Base-by-base conservation (phyloP, 1,140 invertebrate genomes). In the Drosophila navojoa region DNA sequence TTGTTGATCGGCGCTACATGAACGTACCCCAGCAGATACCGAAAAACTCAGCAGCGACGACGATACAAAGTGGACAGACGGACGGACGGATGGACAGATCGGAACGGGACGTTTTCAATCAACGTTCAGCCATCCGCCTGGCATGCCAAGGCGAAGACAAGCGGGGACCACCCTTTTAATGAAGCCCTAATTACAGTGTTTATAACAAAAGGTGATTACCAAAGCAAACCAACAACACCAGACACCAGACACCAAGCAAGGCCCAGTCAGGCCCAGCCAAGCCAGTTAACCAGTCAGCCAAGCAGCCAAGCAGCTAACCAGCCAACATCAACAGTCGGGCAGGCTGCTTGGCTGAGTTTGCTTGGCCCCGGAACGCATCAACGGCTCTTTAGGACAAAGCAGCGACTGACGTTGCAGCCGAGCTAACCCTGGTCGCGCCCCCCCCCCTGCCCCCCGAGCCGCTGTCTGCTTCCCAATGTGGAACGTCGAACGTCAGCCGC, bases 141-240 rank as follows among this genome's bases (percentile, higher is more conserved):
- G 61, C 80, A 70, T 76, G 79, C 79, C 74, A 77, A 77, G 84
- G 84, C 84, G 84, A 89, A 87, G 84, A 87, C 84, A 87, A 89
- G 84, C 77, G 66, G 59, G 84, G 84, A 87, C 84, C 84, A 87
- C 84, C 84, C 84, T 87, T 87, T 87, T 87, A 87, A 87, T 87
- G 84, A 87, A 87, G 84, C 84, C 84, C 84, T 87, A 87, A 87
- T 87, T 87, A 87, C 84, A 87, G 84, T 87, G 84, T 87, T 87
- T 87, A 87, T 87, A 87, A 89, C 84, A 87, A 87, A 87, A 87
- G 84, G 84, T 87, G 84, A 87, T 87, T 87, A 89, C 84, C 84
- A 89, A 87, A 86, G 82, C 82, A 86, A 89, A 86, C 84, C 84
- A 86, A 77, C 81, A 85, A 75, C 81, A 80, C 61, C 77, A 78